Percentiles rank a stretch among this genome's conserved stretches.
phyloP scores from a whole-genome alignment of 2,888 invertebrate species.

The Gasteruption jaculator region DNA sequence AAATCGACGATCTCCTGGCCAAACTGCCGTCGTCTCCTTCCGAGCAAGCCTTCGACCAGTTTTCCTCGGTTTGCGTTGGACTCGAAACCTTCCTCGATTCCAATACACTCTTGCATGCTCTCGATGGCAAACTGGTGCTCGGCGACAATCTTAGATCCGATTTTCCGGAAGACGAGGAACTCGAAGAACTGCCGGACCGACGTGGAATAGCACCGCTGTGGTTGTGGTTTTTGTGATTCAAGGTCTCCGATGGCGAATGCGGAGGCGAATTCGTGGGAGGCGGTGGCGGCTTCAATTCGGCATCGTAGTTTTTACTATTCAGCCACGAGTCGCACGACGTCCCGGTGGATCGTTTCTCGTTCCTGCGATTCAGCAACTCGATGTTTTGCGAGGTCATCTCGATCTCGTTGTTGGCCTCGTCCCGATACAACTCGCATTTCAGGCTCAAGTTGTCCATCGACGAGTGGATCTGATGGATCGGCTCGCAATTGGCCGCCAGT shows the following conservation, averaged over 20 bases:
- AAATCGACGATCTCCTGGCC: slow-evolving; percentile 20
- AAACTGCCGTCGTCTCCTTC: slow-evolving; percentile 25
- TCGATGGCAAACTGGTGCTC: slow-evolving; percentile 23
- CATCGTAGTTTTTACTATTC: slow-evolving; percentile 19
- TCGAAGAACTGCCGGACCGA: slow-evolving; percentile 40
- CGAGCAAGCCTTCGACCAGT: slow-evolving; percentile 31
- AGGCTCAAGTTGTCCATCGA: slow-evolving; percentile 8
- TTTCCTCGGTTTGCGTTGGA: slow-evolving; percentile 44
- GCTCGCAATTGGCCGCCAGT: slow-evolving; percentile 42
- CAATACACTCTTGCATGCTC: slow-evolving; percentile 22
- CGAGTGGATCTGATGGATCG: slow-evolving; percentile 29
- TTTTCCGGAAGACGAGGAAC: slow-evolving; percentile 38
- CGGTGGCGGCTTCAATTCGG: slow-evolving; percentile 22
- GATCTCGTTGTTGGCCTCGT: slow-evolving; percentile 42
- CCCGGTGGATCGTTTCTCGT: slow-evolving; percentile 27
- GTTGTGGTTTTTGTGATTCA: slow-evolving; percentile 32
- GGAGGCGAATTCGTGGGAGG: slow-evolving; percentile 40
- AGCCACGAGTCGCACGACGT: slow-evolving; percentile 16
- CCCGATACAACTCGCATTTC: too few species aligned
- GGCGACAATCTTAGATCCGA: slow-evolving; percentile 28
- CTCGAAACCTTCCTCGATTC: slow-evolving; percentile 41
- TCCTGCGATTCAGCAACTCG: slow-evolving; percentile 42
- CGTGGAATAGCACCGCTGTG: slow-evolving; percentile 44
- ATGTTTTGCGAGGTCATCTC: slow-evolving; percentile 50
- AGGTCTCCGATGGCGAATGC: too few species aligned